Conservation (phyloP, 2,888 invertebrate genomes). For the Drosophila diplacantha region DNA sequence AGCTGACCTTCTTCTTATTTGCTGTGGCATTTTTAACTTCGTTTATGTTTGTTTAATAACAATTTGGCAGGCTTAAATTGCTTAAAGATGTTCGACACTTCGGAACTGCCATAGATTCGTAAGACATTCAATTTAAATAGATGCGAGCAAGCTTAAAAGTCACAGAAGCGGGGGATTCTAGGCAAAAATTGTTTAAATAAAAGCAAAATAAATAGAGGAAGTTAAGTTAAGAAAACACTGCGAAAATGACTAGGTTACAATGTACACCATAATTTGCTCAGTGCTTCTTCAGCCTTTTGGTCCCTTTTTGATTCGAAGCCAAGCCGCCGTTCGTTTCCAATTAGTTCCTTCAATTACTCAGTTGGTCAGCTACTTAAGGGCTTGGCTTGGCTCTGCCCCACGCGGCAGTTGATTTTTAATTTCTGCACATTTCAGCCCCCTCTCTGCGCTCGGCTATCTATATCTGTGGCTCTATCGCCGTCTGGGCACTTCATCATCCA, state of each 20-base stretch:
- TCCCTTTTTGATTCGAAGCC: not conserved
- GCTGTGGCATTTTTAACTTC: not conserved
- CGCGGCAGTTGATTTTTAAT: slow-evolving; percentile 42
- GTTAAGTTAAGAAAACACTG: not conserved
- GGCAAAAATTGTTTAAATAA: not conserved
- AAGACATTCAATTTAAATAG: not conserved
- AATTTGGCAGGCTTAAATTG: not conserved
- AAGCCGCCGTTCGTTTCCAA: slow-evolving; percentile 22
- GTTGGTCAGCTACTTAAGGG: slow-evolving; percentile 41
- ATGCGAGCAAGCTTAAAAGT: not conserved
- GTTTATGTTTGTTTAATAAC: slow-evolving; percentile 3
- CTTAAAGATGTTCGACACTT: slow-evolving; percentile 2
- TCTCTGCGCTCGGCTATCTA: not conserved
- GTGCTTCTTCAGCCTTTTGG: not conserved
- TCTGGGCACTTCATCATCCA: slow-evolving; percentile 38
- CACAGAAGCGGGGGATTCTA: not conserved
- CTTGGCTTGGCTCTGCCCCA: slow-evolving; percentile 6
- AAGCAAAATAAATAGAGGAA: not conserved
- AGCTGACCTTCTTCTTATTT: slow-evolving; percentile 1
- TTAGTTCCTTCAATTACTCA: slow-evolving; percentile 40
- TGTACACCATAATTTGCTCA: not conserved
- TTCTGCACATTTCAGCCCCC: slow-evolving; percentile 9
- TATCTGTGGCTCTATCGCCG: slow-evolving; percentile 25
- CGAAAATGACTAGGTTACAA: not conserved
- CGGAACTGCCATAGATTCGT: not conserved